Percentiles rank a stretch among this genome's conserved stretches.
These are phyloP conservation scores for Peribatodes rhomboidaria DNA, from an alignment of 2,888 invertebrate species.

Conservation along the genomic window DNA sequence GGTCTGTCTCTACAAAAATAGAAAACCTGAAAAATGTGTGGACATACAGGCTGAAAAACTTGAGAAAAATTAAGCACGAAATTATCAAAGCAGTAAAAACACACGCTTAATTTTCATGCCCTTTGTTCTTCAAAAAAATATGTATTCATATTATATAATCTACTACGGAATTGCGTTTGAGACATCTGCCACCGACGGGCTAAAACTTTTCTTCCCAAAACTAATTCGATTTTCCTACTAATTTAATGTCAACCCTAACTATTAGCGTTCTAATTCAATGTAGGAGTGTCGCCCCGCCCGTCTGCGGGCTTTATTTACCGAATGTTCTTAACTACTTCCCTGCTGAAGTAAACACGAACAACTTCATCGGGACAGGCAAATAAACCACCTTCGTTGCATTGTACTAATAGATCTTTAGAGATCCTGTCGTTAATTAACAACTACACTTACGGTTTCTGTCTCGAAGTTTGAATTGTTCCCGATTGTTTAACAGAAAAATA, in stretches of 20 bases:
- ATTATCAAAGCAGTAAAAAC: too few relatives aligned
- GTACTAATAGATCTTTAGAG: background rate
- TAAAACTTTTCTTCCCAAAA: background rate
- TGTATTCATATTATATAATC: too few relatives aligned
- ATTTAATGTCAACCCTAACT: conserved; percentile 41
- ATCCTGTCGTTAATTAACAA: background rate
- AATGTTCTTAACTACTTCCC: conserved; percentile 74
- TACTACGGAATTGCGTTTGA: background rate
- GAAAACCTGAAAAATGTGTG: too few relatives aligned
- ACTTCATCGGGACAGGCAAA: conserved; percentile 57
- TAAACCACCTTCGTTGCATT: conserved; percentile 12
- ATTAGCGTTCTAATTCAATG: conserved; percentile 62
- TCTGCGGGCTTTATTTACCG: conserved; percentile 62
- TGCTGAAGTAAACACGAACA: conserved; percentile 65
- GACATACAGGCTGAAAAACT: too few relatives aligned
- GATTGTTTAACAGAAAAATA: too few relatives aligned
- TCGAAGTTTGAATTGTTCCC: background rate
- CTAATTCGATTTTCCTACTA: background rate
- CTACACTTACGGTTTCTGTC: background rate
- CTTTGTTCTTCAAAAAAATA: too few relatives aligned
- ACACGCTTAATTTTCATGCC: too few relatives aligned
- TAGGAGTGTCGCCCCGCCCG: conserved; percentile 74
- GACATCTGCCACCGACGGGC: background rate
- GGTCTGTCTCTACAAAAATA: too few relatives aligned
- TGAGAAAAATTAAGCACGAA: too few relatives aligned